Evolutionary conservation across 2,797 vertebrate species (phyloP).

Genomic region (Danio tinwini): DNA sequence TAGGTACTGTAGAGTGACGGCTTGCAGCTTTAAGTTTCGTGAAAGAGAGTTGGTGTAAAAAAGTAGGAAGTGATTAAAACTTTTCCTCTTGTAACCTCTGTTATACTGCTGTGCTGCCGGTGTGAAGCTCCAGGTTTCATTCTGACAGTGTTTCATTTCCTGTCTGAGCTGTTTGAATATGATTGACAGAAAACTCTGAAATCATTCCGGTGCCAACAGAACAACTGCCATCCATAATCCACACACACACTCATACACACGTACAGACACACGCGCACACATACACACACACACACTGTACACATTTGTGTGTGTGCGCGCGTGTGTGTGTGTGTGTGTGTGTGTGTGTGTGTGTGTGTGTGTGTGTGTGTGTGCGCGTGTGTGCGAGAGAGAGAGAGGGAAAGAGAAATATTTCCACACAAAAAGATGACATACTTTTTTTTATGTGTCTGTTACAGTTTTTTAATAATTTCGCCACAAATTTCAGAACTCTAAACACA

Average conservation of each 20-base stretch:
- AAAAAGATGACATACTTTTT: not conserved
- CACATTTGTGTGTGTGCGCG: too few species aligned
- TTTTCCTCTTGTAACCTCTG: conserved; percentile 22
- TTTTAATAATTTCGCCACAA: too few species aligned
- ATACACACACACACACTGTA: too few species aligned
- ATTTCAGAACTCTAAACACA: too few species aligned
- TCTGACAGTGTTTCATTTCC: conserved; percentile 21
- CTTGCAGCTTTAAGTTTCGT: not conserved
- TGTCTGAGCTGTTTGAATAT: conserved; percentile 17
- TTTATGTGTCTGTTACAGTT: too few species aligned
- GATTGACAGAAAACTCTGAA: conserved; percentile 13
- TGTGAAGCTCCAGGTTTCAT: conserved; percentile 27
- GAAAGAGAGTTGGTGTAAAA: conserved; percentile 5
- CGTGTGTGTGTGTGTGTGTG: too few species aligned
- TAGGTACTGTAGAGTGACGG: not conserved
- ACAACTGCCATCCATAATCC: conserved; percentile 4
- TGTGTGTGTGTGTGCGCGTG: too few species aligned
- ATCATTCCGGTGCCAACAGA: not conserved
- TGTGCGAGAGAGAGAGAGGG: not conserved
- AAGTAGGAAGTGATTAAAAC: conserved; percentile 26
- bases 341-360: too few species aligned
- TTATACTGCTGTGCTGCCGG: not conserved
- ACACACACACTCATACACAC: too few species aligned
- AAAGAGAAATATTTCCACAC: not conserved
- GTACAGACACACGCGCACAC: too few species aligned